Evolutionary conservation across 2,113 vertebrate genomes (phyloP).

Genomic region (Reinhardtius hippoglossoides): DNA sequence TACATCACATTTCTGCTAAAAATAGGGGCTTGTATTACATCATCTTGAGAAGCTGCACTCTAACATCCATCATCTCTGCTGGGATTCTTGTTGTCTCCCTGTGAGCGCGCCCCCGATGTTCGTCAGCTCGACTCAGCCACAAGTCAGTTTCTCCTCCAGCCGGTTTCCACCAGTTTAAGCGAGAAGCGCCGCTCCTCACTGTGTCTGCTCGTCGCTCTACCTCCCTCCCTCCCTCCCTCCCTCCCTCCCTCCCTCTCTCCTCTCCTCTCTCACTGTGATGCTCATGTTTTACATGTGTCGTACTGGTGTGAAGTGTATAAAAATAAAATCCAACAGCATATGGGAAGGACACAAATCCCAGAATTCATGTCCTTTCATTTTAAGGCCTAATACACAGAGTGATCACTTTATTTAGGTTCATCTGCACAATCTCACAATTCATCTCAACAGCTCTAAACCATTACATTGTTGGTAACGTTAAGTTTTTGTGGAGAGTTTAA

Average conservation of each 20-base stretch:
- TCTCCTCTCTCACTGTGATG: constrained; percentile 8
- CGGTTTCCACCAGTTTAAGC: constrained; percentile 74
- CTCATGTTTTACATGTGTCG: constrained; percentile 10
- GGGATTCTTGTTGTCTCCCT: background rate
- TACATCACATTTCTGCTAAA: too few relatives aligned
- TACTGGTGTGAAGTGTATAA: background rate
- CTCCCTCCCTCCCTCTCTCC: background rate
- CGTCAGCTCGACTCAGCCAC: constrained; percentile 42
- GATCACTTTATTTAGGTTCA: background rate
- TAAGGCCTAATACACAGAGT: background rate
- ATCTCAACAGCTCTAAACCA: too few relatives aligned
- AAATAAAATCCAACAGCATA: too few relatives aligned
- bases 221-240: background rate
- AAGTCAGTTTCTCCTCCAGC: constrained; percentile 61
- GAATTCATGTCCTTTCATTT: background rate
- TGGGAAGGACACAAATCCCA: background rate
- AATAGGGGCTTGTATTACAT: background rate
- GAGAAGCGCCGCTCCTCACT: constrained; percentile 30
- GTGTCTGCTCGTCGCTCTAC: background rate
- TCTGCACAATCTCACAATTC: background rate
- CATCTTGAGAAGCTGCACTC: background rate
- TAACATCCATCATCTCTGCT: background rate
- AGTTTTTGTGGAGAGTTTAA: too few relatives aligned
- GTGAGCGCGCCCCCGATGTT: constrained; percentile 16
- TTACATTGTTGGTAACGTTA: too few relatives aligned